These are phyloP conservation scores for Drosophila lini DNA, from an alignment of 1,140 invertebrate species.

Conservation along the genomic window DNA sequence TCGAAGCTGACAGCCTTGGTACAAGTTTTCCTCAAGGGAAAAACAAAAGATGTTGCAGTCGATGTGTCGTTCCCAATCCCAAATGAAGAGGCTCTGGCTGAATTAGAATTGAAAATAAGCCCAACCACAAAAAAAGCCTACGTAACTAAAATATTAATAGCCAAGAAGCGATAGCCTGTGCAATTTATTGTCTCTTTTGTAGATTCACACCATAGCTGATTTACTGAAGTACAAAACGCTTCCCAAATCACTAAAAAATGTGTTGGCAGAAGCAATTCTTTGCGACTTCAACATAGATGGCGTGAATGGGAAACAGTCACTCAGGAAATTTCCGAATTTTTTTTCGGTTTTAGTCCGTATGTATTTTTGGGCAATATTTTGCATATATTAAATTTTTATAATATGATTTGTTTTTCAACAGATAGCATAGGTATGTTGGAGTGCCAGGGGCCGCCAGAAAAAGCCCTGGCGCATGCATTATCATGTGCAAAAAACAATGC, in stretches of 20 bases:
- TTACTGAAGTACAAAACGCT: not conserved
- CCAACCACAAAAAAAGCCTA: not conserved
- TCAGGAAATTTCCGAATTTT: not conserved
- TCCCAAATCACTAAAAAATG: not conserved
- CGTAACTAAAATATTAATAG: not conserved
- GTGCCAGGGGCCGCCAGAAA: not conserved
- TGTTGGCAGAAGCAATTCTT: not conserved
- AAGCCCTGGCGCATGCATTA: slow-evolving; percentile 2
- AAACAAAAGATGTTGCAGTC: not conserved
- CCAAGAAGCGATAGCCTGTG: not conserved
- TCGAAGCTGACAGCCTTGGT: slow-evolving; percentile 2
- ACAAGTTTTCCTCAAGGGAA: not conserved
- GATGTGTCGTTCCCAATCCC: not conserved
- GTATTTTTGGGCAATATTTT: not conserved
- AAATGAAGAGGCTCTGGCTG: not conserved
- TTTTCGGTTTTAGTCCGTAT: slow-evolving; percentile 2
- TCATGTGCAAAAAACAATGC: slow-evolving; percentile 2
- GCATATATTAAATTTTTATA: not conserved
- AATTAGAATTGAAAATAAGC: not conserved
- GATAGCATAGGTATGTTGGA: not conserved
- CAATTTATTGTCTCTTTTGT: not conserved
- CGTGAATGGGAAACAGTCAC: slow-evolving; percentile 3
- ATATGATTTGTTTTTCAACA: not conserved
- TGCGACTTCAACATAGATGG: slow-evolving; percentile 6
- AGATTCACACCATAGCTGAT: not conserved